Conservation (phyloP, 2,888 invertebrate species). For the Clusia tigrina region DNA sequence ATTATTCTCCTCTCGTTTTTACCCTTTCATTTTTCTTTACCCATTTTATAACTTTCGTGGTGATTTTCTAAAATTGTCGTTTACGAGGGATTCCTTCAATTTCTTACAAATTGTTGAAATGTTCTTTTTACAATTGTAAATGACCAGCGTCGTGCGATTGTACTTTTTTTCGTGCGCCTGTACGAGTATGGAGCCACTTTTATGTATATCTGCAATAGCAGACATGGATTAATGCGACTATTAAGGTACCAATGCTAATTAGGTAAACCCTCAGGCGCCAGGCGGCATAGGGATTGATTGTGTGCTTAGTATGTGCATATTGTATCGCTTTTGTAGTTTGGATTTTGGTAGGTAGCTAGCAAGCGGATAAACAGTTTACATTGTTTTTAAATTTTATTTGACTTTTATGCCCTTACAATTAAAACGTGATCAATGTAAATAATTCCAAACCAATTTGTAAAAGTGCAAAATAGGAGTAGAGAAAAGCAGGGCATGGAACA, state of each 20-base stretch:
- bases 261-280: slow-evolving; percentile 3
- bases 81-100: neutral
- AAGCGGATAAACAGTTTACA: neutral
- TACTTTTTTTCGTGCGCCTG: neutral
- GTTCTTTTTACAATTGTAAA: slow-evolving; percentile 1
- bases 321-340: neutral
- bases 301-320: neutral
- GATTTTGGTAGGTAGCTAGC: neutral
- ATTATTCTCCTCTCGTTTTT: neutral
- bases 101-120: neutral
- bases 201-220: neutral
- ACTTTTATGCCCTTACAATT: slow-evolving; percentile 44
- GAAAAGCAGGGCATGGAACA: too few species aligned
- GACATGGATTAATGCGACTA: neutral
- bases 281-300: neutral
- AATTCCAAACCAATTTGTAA: slow-evolving; percentile 44
- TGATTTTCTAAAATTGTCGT: neutral
- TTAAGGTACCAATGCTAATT: neutral
- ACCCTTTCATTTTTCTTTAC: too few species aligned
- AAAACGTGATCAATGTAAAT: slow-evolving; percentile 58
- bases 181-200: neutral
- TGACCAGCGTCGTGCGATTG: neutral
- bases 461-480: neutral
- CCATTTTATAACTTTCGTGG: too few species aligned
- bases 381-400: neutral